Evolutionary conservation across 2,113 vertebrate species (phyloP).

Genomic region (Zosterops borbonicus): DNA sequence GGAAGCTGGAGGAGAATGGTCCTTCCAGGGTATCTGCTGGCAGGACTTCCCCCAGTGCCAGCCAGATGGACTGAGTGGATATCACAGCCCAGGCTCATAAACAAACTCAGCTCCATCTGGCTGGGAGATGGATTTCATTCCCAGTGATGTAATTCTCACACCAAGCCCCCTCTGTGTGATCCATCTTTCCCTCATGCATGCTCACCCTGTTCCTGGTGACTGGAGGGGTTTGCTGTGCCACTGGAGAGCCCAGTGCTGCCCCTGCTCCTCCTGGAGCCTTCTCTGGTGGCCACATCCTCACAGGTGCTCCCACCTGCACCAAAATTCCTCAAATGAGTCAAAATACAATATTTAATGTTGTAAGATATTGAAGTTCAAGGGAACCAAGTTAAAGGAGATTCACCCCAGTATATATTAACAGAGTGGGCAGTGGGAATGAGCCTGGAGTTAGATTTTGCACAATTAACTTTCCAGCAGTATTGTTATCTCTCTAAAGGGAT

Average conservation of each 20-base stretch:
- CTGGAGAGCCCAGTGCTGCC: not conserved
- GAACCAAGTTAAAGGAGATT: not conserved
- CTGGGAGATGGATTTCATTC: slow-evolving; percentile 5
- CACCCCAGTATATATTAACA: not conserved
- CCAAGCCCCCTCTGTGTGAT: not conserved
- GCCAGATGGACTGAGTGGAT: slow-evolving; percentile 24
- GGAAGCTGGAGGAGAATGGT: not conserved
- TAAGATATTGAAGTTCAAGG: not conserved
- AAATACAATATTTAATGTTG: fast-evolving
- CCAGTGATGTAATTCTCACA: not conserved
- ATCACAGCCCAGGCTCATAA: not conserved
- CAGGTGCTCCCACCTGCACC: not conserved
- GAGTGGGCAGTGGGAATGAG: not conserved
- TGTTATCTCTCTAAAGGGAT: not conserved
- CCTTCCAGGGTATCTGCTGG: not conserved
- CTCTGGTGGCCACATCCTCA: not conserved
- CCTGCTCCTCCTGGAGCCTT: not conserved
- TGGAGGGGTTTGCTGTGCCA: not conserved
- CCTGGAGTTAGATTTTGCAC: not conserved
- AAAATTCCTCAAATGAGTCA: not conserved
- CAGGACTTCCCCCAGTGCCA: not conserved
- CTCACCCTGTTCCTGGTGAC: not conserved
- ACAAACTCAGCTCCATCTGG: slow-evolving; percentile 34
- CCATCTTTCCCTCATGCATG: not conserved
- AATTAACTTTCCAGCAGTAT: not conserved